Conservation (phyloP, 2,797 vertebrate genomes). For the Potorous gilbertii region DNA sequence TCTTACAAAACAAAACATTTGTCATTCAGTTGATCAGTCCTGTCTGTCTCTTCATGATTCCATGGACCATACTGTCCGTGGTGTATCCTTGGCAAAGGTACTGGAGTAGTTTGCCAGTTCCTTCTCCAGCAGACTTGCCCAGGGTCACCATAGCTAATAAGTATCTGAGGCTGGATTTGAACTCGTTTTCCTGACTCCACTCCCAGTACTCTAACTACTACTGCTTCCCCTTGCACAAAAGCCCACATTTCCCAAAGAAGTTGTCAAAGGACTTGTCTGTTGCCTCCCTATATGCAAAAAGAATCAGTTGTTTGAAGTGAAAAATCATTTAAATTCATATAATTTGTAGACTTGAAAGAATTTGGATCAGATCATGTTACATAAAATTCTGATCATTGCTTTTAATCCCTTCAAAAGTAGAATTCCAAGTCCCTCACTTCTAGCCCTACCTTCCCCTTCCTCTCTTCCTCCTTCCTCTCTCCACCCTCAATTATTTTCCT, state of each 20-base stretch:
- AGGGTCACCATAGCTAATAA: neutral
- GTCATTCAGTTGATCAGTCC: neutral
- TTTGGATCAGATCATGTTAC: neutral
- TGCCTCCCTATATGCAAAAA: conserved; percentile 55
- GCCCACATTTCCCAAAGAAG: neutral
- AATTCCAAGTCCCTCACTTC: neutral
- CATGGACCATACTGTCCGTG: neutral
- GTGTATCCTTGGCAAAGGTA: neutral
- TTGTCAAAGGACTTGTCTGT: neutral
- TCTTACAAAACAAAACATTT: neutral
- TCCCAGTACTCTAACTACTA: neutral
- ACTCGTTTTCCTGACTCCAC: neutral
- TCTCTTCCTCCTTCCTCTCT: neutral
- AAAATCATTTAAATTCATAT: neutral
- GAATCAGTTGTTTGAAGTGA: conserved; percentile 15
- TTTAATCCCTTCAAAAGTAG: neutral
- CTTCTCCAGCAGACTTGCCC: neutral
- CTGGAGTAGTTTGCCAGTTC: neutral
- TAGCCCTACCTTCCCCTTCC: neutral
- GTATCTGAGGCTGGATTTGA: neutral
- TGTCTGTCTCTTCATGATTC: neutral
- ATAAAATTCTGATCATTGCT: neutral
- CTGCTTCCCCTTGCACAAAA: neutral
- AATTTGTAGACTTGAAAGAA: neutral
- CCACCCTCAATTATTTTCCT: neutral